Conservation (phyloP, 2,113 vertebrate genomes). For the Callaeas wilsoni region DNA sequence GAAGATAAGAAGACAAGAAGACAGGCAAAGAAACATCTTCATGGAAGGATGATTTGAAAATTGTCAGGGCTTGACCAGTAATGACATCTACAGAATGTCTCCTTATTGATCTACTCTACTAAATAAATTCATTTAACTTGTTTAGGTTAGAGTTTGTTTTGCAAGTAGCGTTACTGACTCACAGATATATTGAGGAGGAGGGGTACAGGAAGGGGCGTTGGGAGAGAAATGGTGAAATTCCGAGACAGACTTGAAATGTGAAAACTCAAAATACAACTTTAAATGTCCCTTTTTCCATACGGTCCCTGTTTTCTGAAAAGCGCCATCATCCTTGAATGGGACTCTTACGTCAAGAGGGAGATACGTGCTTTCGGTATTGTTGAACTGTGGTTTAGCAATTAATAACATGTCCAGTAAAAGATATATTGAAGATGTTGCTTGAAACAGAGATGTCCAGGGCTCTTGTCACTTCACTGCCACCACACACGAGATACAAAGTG, state of each 20-base stretch:
- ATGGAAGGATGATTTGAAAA: not conserved
- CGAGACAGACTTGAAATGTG: not conserved
- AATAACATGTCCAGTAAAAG: not conserved
- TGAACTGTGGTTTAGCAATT: not conserved
- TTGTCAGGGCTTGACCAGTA: not conserved
- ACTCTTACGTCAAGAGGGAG: not conserved
- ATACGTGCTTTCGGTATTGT: not conserved
- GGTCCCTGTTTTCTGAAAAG: not conserved
- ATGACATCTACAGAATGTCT: not conserved
- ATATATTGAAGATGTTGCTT: not conserved
- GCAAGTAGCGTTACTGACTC: not conserved
- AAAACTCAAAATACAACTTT: not conserved
- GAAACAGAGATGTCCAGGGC: not conserved
- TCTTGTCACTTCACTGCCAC: not conserved
- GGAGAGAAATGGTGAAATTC: not conserved
- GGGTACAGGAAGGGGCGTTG: rapidly evolving
- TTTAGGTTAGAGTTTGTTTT: not conserved
- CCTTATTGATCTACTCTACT: not conserved
- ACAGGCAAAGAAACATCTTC: not conserved
- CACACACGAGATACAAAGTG: not conserved
- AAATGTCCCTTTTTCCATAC: not conserved
- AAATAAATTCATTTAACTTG: not conserved
- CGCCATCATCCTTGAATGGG: not conserved
- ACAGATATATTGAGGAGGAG: not conserved
- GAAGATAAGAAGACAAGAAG: not conserved